phyloP scores from a whole-genome alignment of 1,140 invertebrate genomes.

The Idris sp. region DNA sequence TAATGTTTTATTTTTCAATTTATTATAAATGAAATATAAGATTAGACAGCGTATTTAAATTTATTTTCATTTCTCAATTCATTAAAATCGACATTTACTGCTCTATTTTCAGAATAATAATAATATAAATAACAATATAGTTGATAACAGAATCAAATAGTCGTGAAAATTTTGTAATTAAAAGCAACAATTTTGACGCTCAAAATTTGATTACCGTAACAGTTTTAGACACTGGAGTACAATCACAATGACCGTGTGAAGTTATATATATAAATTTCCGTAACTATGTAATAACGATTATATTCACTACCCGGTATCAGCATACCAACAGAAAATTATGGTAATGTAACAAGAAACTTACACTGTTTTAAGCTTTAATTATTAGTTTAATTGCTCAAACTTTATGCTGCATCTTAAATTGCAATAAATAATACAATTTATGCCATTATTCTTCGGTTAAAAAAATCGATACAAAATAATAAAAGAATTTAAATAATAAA shows the following conservation, averaged over 20 bases:
- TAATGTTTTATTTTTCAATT: no score
- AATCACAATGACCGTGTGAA: constrained; percentile 43
- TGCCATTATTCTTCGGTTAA: neutral
- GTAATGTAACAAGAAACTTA: constrained; percentile 52
- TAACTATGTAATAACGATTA: constrained; percentile 58
- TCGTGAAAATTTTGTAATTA: constrained; percentile 20
- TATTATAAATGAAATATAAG: no score
- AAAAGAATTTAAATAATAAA: no score
- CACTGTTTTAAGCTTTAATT: constrained; percentile 37
- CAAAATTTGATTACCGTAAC: constrained; percentile 37
- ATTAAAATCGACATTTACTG: no score
- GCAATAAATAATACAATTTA: constrained; percentile 26
- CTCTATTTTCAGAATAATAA: no score
- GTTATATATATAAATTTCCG: constrained; percentile 37
- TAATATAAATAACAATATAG: no score
- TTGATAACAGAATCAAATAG: constrained; percentile 17
- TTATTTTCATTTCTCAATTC: no score
- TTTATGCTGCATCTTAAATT: constrained; percentile 28
- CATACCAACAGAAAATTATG: constrained; percentile 34
- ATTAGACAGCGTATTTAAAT: no score
- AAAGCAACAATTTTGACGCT: constrained; percentile 21
- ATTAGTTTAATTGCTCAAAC: constrained; percentile 28
- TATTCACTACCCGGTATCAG: constrained; percentile 50
- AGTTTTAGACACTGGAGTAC: constrained; percentile 20
- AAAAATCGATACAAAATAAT: no score